Conservation (phyloP, 2,797 vertebrate species). For the Brachyrhaphis roseni region DNA sequence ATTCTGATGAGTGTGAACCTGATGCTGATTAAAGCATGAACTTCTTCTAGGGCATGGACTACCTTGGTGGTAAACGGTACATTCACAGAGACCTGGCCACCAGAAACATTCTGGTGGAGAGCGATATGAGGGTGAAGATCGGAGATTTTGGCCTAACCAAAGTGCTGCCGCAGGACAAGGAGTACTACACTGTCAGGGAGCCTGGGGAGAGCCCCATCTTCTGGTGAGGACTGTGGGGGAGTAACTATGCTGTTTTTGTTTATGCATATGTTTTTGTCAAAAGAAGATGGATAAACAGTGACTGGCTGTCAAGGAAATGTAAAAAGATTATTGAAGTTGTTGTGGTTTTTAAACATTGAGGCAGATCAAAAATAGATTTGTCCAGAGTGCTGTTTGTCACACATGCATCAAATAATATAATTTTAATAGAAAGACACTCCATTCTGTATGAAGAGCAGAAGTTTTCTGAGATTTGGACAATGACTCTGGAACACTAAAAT, state of each 20-base stretch:
- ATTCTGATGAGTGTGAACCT: neutral
- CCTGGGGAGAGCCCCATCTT: conserved; percentile 99
- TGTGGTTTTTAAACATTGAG: neutral
- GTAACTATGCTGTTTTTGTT: neutral
- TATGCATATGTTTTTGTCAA: neutral
- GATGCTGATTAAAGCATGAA: neutral
- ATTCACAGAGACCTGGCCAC: conserved; percentile 97
- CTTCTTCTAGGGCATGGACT: conserved; percentile 92
- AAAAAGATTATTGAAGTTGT: neutral
- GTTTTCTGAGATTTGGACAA: neutral
- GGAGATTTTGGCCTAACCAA: conserved; percentile 98
- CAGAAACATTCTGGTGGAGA: conserved; percentile 96
- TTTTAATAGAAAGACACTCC: neutral
- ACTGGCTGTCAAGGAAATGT: neutral
- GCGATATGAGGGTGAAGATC: conserved; percentile 97
- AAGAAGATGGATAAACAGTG: neutral
- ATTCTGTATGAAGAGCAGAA: neutral
- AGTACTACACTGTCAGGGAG: conserved; percentile 97
- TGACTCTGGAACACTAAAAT: neutral
- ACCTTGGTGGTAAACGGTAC: conserved; percentile 92
- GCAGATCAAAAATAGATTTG: no score
- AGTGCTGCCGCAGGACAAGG: conserved; percentile 96
- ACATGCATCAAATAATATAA: neutral
- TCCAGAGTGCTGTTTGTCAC: neutral
- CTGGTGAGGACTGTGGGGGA: conserved; percentile 79